Base-by-base conservation (phyloP, 2,113 vertebrate species). In the Sitta europaea region DNA sequence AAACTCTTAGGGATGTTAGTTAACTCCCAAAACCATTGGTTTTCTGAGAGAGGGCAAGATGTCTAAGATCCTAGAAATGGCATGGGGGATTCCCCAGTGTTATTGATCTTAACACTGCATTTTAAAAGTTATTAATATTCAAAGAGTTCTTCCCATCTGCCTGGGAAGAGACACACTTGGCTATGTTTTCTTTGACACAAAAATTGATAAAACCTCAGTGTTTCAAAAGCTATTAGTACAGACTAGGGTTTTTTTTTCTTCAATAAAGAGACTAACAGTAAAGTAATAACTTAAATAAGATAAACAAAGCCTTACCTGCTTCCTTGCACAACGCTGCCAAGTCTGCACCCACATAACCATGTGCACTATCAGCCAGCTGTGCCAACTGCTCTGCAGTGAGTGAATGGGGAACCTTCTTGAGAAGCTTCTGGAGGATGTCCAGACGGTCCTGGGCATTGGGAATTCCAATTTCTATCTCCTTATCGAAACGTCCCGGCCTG, bases 301-400 rank as follows among this genome's bases (percentile, higher is more conserved):
- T 4, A 33, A 33, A 31, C 16, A 35, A 75, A 33, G 82, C 3
- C 98, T 98, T 90, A 98, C 99, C 99, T 92, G 99, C 99, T 94
- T 99, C 99, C 75, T 99, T 99, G 97, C 99, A 99, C 91, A 99
- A 96, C 17, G 99, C 99, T 62, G 98, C 98, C 29, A 99, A 97
- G 93, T 99, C 99, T 4, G 99, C 99, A 36, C 99, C 99, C 19
- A 99, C 99, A 2, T 99, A 99, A 63, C 99, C 99, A 11, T 99
- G 99, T 4, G 99, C 97, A 1, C 86, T 92, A 6, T 98, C 98
- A 5, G 99, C 98, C 92, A 99, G 94, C 28, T 97, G 98, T 3
- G 27, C 74, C 94, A 99, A 70, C 71, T 99, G 98, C 5, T 95
- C 92, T 3, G 85, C 29, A 16, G 90, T 97, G 85, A 99, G 98